Evolutionary conservation across 2,888 invertebrate species (phyloP).

Genomic region (Oscheius sp.): DNA sequence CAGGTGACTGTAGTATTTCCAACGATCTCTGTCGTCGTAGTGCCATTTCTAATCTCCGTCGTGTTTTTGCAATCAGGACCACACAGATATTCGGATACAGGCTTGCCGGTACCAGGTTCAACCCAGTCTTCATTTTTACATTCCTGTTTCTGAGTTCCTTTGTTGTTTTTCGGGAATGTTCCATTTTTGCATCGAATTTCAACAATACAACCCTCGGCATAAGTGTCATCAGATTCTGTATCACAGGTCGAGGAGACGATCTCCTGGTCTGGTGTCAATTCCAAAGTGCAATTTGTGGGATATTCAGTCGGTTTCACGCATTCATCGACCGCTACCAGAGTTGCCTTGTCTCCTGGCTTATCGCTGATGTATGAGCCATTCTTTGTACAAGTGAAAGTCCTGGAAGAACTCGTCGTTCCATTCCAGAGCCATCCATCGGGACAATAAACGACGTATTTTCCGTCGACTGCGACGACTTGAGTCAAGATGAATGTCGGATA

Average conservation of each 20-base stretch:
- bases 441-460: slow-evolving; percentile 7
- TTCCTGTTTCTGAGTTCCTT: neutral
- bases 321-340: neutral
- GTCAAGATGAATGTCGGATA: no score
- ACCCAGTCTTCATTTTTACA: neutral
- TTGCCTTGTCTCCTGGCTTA: neutral
- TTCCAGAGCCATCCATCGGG: slow-evolving; percentile 20
- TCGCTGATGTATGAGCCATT: neutral
- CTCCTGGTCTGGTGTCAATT: neutral
- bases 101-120: neutral
- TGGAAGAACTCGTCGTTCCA: neutral
- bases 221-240: neutral
- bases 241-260: neutral
- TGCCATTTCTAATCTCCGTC: neutral
- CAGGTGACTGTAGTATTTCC: neutral
- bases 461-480: neutral
- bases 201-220: neutral
- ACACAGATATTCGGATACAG: neutral
- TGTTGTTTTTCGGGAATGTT: neutral
- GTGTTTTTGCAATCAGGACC: neutral
- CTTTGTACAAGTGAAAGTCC: neutral
- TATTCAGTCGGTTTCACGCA: slow-evolving; percentile 8
- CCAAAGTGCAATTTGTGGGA: slow-evolving; percentile 11
- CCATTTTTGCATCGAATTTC: neutral
- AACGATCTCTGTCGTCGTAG: neutral